Evolutionary conservation across 1,140 invertebrate species (phyloP), one percentile per base, ranked within the genome.

Genomic region (Drosophila persimilis): DNA sequence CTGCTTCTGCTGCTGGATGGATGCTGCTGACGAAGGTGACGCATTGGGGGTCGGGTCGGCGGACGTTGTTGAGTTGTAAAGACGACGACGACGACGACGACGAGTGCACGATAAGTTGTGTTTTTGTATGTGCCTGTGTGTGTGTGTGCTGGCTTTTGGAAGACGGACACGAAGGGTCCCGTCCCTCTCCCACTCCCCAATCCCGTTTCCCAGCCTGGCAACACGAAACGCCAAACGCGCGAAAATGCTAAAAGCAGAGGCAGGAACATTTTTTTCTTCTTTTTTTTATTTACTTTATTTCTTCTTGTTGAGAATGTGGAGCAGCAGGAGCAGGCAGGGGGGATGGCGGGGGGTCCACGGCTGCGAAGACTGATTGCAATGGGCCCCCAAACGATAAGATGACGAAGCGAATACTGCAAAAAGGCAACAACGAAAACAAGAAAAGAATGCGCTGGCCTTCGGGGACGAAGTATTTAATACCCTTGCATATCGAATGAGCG

Each of bases 331-430:
- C 35, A 39, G 35, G 4, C 35, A 39, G 35, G 35, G 35, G 7
- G 29, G 29, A 39, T 39, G 35, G 13, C 35, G 35, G 11, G 11
- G 35, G 11, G 35, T 39, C 35, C 11, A 39, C 35, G 35, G 22
- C 45, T 47, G 45, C 22, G 41, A 56, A 57, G 58, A 57, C 60
- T 86, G 77, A 77, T 85, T 86, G 80, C 73, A 85, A 73, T 70
- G 69, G 41, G 35, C 35, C 35, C 55, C 58, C 79, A 70, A 70
- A 67, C 51, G 75, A 80, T 80, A 74, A 86, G 81, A 85, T 85
- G 80, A 81, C 81, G 62, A 57, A 9, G 69, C 73, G 24, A 80
- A 70, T 61, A 77, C 45, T 22, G 41, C 46, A 58, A 63, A 74
- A 66, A 54, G 9, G 29, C 54, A 63, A 46, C 64, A 41, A 52